Conservation (phyloP, 2,888 invertebrate species). For the Hirtodrosophila trivittata region DNA sequence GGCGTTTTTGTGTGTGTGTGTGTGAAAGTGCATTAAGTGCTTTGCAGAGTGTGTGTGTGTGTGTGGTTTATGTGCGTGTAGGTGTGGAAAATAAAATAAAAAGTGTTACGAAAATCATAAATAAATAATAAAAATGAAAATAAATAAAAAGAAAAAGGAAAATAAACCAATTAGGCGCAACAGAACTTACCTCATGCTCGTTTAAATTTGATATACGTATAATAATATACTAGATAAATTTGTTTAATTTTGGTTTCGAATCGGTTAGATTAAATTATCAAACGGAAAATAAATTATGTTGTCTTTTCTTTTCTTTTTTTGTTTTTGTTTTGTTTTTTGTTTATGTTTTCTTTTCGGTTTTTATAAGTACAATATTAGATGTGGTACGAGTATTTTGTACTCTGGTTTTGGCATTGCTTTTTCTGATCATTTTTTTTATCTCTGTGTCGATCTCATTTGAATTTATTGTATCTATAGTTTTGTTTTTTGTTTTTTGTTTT, state of each 20-base stretch:
- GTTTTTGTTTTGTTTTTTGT: conserved; percentile 25
- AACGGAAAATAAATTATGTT: conserved; percentile 71
- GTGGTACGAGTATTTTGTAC: conserved; percentile 39
- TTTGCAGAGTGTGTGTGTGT: conserved; percentile 17
- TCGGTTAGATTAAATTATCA: conserved; percentile 64
- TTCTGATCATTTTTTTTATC: conserved; percentile 8
- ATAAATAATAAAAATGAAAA: conserved; percentile 44
- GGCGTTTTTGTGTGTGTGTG: conserved; percentile 15
- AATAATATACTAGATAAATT: conserved; percentile 41
- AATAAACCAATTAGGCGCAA: conserved; percentile 79
- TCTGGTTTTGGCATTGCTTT: conserved; percentile 41
- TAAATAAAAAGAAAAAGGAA: conserved; percentile 45
- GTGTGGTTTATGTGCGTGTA: conserved; percentile 27
- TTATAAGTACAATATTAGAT: conserved; percentile 21
- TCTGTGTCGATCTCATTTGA: background rate
- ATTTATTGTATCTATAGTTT: conserved; percentile 24
- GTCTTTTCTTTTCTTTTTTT: conserved; percentile 49
- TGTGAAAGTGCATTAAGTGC: conserved; percentile 11
- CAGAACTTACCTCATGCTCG: conserved; percentile 82
- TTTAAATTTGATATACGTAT: conserved; percentile 66
- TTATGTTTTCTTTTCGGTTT: conserved; percentile 29
- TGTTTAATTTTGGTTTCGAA: conserved; percentile 53
- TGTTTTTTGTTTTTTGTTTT: conserved; percentile 6
- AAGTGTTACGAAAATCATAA: conserved; percentile 52
- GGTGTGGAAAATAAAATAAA: conserved; percentile 28